Base-by-base conservation (phyloP, 2,797 vertebrate species). In the Esox lucius region DNA sequence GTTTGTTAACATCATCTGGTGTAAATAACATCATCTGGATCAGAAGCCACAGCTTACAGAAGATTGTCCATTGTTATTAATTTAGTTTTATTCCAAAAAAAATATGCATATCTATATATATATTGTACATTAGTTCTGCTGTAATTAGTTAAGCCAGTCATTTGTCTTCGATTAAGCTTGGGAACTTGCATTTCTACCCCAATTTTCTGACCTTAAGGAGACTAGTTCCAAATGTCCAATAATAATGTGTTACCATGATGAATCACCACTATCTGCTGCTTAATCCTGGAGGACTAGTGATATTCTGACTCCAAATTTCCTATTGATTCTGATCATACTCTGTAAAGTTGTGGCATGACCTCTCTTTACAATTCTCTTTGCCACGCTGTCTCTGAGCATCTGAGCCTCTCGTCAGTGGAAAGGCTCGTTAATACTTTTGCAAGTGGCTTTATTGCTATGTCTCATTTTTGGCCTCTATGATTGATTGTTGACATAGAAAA, bases 291-390 rank as follows among this genome's bases (percentile, higher is more conserved):
- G 90, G 91, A 90, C 84, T 79, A 81, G 84, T 86, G 86, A 90
- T 91, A 87, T 90, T 90, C 87, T 85, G 82, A 89, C 86, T 88
- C 83, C 83, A 90, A 87, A 90, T 91, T 87, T 92, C 88, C 72
- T 94, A 94, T 94, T 93, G 92, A 94, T 94, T 90, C 81, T 86
- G 92, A 93, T 91, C 89, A 84, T 83, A 85, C 81, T 83, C 84
- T 92, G 91, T 91, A 93, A 93, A 92, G 86, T 91, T 92, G 89
- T 90, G 92, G 77, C 87, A 48, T 91, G 93, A 94, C 93, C 93
- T 89, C 87, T 91, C 89, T 91, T 90, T 88, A 88, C 80, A 87
- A 87, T 85, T 84, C 84, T 75, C 84, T 28, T 66, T 73, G 80
- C 87, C 79, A 67, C 16, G 77, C 81, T 85, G 74, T 82, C 81